Evolutionary conservation across 2,113 vertebrate species (phyloP).

Genomic region (Psittacula cyanocephala): DNA sequence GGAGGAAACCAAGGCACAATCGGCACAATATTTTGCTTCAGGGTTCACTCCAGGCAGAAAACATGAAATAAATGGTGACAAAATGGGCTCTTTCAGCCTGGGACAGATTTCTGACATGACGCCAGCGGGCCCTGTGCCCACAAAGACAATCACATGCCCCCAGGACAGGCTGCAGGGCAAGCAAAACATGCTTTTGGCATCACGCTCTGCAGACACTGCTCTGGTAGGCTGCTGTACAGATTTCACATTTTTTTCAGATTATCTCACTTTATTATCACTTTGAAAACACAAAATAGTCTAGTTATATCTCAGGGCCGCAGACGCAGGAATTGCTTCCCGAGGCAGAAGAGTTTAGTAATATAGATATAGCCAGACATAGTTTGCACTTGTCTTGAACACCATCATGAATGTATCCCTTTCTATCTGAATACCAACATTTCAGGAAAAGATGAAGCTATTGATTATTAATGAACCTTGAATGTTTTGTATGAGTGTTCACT

Average conservation of each 20-base stretch:
- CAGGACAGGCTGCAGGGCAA: neutral
- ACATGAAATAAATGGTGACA: neutral
- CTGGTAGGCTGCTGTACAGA: neutral
- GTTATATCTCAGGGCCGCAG: neutral
- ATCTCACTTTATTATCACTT: constrained; percentile 4
- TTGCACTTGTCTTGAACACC: neutral
- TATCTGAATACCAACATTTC: neutral
- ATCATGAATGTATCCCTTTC: neutral
- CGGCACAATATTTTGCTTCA: neutral
- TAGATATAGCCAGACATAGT: neutral
- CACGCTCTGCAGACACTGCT: neutral
- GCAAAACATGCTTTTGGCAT: neutral
- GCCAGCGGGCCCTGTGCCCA: neutral
- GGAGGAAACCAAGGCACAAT: neutral
- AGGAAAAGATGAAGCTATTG: neutral
- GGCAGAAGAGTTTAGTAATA: neutral
- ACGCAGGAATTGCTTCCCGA: neutral
- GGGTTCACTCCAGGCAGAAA: neutral
- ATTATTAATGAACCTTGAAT: neutral
- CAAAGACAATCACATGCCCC: neutral
- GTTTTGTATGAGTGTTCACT: neutral
- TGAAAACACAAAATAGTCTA: neutral
- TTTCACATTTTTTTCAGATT: neutral
- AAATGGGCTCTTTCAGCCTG: neutral
- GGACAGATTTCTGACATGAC: neutral